These are phyloP conservation scores for Diorhabda elongata DNA, from an alignment of 1,140 invertebrate species.

Conservation along the genomic window DNA sequence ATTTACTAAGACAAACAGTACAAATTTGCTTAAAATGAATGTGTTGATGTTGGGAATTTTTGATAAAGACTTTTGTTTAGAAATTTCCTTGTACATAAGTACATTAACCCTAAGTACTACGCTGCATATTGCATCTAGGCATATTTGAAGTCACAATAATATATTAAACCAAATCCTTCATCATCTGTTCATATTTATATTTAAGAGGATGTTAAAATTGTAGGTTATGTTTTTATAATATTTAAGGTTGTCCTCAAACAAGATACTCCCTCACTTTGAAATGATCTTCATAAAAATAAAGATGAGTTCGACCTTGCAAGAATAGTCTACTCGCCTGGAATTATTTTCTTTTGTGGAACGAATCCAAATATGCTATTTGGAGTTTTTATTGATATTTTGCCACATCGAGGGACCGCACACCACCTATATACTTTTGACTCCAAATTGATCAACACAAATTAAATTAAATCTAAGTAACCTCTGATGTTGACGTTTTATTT, in stretches of 20 bases:
- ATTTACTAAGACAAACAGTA: no score
- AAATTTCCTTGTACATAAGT: no score
- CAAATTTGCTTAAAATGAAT: no score
- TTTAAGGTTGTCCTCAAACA: background rate
- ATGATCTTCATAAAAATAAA: background rate
- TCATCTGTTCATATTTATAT: background rate
- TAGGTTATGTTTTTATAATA: background rate
- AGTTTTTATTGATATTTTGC: constrained; percentile 4
- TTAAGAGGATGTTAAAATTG: background rate
- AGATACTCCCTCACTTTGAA: background rate
- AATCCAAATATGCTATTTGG: background rate
- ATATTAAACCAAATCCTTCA: background rate
- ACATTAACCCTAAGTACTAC: no score
- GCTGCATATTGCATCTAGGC: background rate
- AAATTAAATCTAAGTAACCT: no score
- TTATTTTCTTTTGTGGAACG: background rate
- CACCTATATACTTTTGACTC: background rate
- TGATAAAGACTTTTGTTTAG: no score
- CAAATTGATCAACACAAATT: background rate
- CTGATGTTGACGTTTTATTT: no score
- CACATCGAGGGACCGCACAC: background rate
- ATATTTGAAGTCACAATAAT: background rate
- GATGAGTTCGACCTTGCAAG: background rate
- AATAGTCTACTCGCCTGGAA: background rate
- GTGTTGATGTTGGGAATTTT: no score